Percentiles rank a stretch among this genome's conserved stretches.
These are phyloP conservation scores for Nanorana parkeri DNA, from an alignment of 2,113 vertebrate genomes.

Conservation along the genomic window DNA sequence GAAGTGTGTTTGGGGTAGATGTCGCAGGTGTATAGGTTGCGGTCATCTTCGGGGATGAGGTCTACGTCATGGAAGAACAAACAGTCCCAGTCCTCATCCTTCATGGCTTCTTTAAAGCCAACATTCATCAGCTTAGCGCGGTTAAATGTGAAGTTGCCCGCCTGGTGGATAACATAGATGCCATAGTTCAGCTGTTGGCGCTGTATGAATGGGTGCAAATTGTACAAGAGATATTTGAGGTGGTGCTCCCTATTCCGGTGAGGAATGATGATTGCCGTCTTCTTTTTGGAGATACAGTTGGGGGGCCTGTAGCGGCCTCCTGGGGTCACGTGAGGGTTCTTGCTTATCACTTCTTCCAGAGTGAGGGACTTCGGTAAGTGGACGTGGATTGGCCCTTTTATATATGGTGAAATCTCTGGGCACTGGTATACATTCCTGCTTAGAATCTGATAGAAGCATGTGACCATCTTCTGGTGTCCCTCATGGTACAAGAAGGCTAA, in stretches of 20 bases:
- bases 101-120: slow-evolving; percentile 84
- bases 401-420: too few relatives aligned
- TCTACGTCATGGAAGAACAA: slow-evolving; percentile 84
- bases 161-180: slow-evolving; percentile 84
- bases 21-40: slow-evolving; percentile 77
- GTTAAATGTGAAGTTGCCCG: slow-evolving; percentile 77
- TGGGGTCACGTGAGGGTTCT: slow-evolving; percentile 75
- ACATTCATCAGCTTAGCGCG: slow-evolving; percentile 79
- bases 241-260: slow-evolving; percentile 76
- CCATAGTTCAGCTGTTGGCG: slow-evolving; percentile 78
- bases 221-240: slow-evolving; percentile 78
- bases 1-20: slow-evolving; percentile 78
- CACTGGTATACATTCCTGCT: too few relatives aligned
- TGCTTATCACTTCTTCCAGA: slow-evolving; percentile 68
- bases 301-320: slow-evolving; percentile 79
- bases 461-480: too few relatives aligned
- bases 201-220: slow-evolving; percentile 81
- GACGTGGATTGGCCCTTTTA: slow-evolving; percentile 75
- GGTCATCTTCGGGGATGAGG: slow-evolving; percentile 82
- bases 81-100: slow-evolving; percentile 82
- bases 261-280: slow-evolving; percentile 78
- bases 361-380: slow-evolving; percentile 73
- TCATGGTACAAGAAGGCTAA: too few relatives aligned
- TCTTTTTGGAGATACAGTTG: slow-evolving; percentile 72
- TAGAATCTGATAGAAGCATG: too few relatives aligned